Percentiles rank a stretch among this genome's conserved stretches.
These are phyloP conservation scores for Bhutanitis thaidina DNA, from an alignment of 2,888 invertebrate species.

Conservation along the genomic window DNA sequence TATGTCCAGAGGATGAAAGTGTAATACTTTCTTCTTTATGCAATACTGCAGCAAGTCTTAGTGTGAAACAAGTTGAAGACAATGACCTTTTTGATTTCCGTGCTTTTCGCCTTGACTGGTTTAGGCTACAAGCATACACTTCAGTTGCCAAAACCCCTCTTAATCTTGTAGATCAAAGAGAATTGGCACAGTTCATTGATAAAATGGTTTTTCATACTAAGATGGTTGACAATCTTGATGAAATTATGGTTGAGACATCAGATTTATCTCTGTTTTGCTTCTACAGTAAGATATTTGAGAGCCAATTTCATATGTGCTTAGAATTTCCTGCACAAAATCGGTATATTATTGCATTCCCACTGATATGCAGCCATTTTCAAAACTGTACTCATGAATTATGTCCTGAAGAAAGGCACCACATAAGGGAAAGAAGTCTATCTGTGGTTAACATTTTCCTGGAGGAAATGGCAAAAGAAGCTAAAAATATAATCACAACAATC, in stretches of 20 bases:
- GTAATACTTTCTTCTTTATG: conserved; percentile 95
- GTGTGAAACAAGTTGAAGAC: conserved; percentile 97
- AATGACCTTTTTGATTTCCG: conserved; percentile 97
- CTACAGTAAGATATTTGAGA: conserved; percentile 97
- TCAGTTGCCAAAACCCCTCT: conserved; percentile 90
- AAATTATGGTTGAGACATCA: conserved; percentile 97
- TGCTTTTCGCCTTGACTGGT: conserved; percentile 98
- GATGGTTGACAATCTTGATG: conserved; percentile 98
- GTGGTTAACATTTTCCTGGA: conserved; percentile 98
- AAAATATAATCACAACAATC: conserved; percentile 98
- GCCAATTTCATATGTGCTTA: conserved; percentile 98
- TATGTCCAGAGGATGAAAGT: conserved; percentile 96
- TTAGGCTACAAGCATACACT: conserved; percentile 95
- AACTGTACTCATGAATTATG: conserved; percentile 98
- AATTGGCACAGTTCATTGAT: conserved; percentile 95
- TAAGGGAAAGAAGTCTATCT: conserved; percentile 95
- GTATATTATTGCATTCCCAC: conserved; percentile 97
- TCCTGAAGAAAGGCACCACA: conserved; percentile 98
- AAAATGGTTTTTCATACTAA: conserved; percentile 98
- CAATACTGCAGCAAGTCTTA: conserved; percentile 90
- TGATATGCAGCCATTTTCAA: conserved; percentile 98
- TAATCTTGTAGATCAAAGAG: conserved; percentile 89
- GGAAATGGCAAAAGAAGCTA: conserved; percentile 99
- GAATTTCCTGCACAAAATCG: conserved; percentile 99
- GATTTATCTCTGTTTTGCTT: conserved; percentile 99